Conservation (phyloP, 2,888 invertebrate species). For the Pyralis farinalis region DNA sequence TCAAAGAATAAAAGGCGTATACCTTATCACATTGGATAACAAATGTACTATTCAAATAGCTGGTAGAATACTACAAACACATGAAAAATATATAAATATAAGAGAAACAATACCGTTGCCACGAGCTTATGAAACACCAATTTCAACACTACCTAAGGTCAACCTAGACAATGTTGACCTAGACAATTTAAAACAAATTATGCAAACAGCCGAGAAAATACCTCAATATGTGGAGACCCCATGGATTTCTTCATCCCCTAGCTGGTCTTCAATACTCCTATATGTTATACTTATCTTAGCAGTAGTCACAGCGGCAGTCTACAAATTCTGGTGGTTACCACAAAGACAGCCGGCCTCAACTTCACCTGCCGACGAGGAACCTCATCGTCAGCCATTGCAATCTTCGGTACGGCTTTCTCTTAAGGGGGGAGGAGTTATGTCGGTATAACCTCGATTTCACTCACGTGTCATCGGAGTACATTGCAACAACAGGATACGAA, state of each 20-base stretch:
- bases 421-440: constrained; percentile 15
- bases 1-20: constrained; percentile 19
- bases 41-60: constrained; percentile 18
- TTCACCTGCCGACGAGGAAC: constrained; percentile 4
- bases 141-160: constrained; percentile 10
- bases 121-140: constrained; percentile 14
- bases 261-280: constrained; percentile 12
- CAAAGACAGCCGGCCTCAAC: not conserved
- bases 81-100: constrained; percentile 17
- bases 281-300: constrained; percentile 6
- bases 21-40: constrained; percentile 19
- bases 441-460: not conserved
- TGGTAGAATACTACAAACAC: constrained; percentile 15
- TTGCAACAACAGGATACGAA: no score
- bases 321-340: constrained; percentile 7
- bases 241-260: constrained; percentile 8
- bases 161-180: constrained; percentile 16
- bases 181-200: constrained; percentile 12
- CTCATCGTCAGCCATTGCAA: constrained; percentile 3
- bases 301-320: constrained; percentile 1
- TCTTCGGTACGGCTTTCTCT: constrained; percentile 15
- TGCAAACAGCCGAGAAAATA: constrained; percentile 11
- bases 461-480: no score
- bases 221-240: not conserved
- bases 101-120: constrained; percentile 22